phyloP scores from a whole-genome alignment of 1,140 invertebrate species.

The Prorops nasuta region DNA sequence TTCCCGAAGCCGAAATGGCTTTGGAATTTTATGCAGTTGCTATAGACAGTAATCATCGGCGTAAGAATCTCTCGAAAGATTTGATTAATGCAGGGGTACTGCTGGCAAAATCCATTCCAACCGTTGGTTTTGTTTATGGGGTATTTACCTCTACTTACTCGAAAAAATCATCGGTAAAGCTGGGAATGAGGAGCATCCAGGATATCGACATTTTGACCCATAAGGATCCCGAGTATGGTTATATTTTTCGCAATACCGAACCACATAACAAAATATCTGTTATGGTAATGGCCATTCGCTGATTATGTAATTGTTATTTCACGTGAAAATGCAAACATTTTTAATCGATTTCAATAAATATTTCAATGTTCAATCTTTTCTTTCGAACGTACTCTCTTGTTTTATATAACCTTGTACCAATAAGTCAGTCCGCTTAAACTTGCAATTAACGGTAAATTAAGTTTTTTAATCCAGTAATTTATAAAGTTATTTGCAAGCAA shows the following conservation, averaged over 20 bases:
- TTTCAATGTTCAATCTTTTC: too few species aligned
- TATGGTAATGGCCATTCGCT: too few species aligned
- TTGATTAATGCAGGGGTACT: slow-evolving; percentile 14
- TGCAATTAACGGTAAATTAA: too few species aligned
- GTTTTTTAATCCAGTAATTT: too few species aligned
- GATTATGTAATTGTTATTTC: too few species aligned
- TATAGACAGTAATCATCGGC: slow-evolving; percentile 20
- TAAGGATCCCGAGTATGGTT: slow-evolving; percentile 7
- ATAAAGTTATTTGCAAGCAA: too few species aligned
- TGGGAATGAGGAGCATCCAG: slow-evolving; percentile 16
- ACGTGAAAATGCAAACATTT: too few species aligned
- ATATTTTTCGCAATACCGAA: slow-evolving; percentile 13
- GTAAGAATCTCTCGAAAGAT: slow-evolving; percentile 14
- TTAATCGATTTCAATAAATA: too few species aligned
- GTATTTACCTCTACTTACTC: slow-evolving; percentile 28
- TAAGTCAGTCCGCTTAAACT: too few species aligned
- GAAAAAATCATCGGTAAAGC: slow-evolving; percentile 17
- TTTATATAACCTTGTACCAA: too few species aligned
- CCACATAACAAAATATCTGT: slow-evolving; percentile 22
- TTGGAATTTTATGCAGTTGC: slow-evolving; percentile 31
- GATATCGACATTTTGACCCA: slow-evolving; percentile 23
- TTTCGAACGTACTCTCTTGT: too few species aligned
- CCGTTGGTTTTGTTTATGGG: slow-evolving; percentile 25
- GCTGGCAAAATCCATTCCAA: slow-evolving; percentile 1
- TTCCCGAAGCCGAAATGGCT: slow-evolving; percentile 9